Percentiles rank a stretch among this genome's conserved stretches.
Evolutionary conservation across 1,140 invertebrate species (phyloP).

Genomic region (Drosophila leontia): DNA sequence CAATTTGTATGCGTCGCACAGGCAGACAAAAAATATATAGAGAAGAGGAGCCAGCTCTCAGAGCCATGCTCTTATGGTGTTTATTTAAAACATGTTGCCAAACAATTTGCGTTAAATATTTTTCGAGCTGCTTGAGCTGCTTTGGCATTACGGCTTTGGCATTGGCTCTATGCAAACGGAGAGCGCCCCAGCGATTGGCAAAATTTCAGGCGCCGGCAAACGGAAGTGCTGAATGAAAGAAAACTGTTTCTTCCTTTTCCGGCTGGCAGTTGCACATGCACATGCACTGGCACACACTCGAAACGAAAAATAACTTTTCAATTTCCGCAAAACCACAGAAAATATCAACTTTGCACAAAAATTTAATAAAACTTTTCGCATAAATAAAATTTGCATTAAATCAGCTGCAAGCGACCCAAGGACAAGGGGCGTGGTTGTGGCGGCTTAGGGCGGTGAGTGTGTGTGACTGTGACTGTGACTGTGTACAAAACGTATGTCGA

Average conservation of each 20-base stretch:
- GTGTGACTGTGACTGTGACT: slow-evolving; percentile 11
- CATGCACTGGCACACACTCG: slow-evolving; percentile 10
- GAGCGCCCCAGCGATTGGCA: slow-evolving; percentile 54
- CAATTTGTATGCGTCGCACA: slow-evolving; percentile 77
- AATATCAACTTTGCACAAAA: slow-evolving; percentile 84
- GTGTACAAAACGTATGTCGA: slow-evolving; percentile 78
- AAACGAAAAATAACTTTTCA: slow-evolving; percentile 78
- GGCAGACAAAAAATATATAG: slow-evolving; percentile 7
- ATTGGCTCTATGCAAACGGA: slow-evolving; percentile 19
- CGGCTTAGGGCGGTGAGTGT: slow-evolving; percentile 51
- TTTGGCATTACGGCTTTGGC: slow-evolving; percentile 23
- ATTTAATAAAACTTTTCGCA: slow-evolving; percentile 84
- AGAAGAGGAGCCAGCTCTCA: background rate
- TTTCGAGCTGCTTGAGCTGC: slow-evolving; percentile 37
- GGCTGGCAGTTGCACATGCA: slow-evolving; percentile 58
- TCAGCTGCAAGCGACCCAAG: slow-evolving; percentile 72
- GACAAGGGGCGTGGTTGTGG: slow-evolving; percentile 40
- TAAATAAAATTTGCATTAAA: slow-evolving; percentile 84
- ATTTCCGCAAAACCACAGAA: slow-evolving; percentile 84
- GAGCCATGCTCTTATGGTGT: slow-evolving; percentile 49
- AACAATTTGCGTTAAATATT: slow-evolving; percentile 77
- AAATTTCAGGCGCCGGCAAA: slow-evolving; percentile 62
- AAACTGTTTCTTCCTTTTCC: slow-evolving; percentile 81
- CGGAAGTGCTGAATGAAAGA: slow-evolving; percentile 77
- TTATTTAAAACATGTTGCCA: slow-evolving; percentile 81